Percentiles rank a stretch among this genome's conserved stretches.
Conservation (phyloP, 1,140 invertebrate genomes). For the Pseudomyrmex cubaensis region DNA sequence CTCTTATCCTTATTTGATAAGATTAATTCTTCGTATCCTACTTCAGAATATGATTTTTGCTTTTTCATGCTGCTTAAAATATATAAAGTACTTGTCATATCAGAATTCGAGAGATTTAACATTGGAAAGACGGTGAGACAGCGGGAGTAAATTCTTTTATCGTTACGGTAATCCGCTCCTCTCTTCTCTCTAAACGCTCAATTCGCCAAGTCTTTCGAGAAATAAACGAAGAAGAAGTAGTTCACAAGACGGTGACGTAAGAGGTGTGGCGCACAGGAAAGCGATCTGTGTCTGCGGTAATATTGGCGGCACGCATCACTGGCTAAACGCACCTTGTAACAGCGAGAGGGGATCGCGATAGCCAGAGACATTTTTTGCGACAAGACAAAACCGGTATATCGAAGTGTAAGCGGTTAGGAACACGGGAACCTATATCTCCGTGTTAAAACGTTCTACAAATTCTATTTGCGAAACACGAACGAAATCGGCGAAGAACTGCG, state of each 20-base stretch:
- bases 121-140: neutral
- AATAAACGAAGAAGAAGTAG: conserved; percentile 1
- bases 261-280: conserved; percentile 2
- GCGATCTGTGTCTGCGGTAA: neutral
- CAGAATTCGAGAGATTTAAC: neutral
- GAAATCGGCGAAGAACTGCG: neutral
- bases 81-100: neutral
- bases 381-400: conserved; percentile 17
- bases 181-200: neutral
- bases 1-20: too few relatives aligned
- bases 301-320: conserved; percentile 24
- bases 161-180: neutral
- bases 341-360: neutral
- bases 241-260: neutral
- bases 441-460: conserved; percentile 19
- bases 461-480: neutral
- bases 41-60: too few relatives aligned
- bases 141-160: neutral
- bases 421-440: conserved; percentile 1
- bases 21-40: too few relatives aligned
- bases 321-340: conserved; percentile 24
- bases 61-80: neutral
- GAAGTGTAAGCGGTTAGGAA: conserved; percentile 4
- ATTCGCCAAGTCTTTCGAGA: neutral
- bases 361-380: conserved; percentile 37